Conservation (phyloP, 2,888 invertebrate genomes). For the Drosophila merina region DNA sequence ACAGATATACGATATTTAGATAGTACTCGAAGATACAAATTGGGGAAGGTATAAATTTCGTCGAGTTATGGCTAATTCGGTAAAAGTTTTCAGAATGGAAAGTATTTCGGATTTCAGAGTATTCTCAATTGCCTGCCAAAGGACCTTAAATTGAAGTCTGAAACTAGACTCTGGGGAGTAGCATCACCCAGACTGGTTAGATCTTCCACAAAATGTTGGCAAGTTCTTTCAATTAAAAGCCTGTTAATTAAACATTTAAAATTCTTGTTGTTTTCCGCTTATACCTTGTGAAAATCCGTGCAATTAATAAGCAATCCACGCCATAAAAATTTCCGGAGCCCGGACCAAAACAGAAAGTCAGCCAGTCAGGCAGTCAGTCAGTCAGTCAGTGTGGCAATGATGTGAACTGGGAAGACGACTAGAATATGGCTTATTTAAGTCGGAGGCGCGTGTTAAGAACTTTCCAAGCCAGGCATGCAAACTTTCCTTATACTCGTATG, state of each 20-base stretch:
- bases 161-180: too few species aligned
- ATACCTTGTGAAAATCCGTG: slow-evolving; percentile 12
- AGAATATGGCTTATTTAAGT: slow-evolving; percentile 70
- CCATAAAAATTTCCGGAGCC: not conserved
- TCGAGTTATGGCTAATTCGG: too few species aligned
- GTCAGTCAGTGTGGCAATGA: slow-evolving; percentile 30
- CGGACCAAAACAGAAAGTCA: slow-evolving; percentile 29
- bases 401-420: slow-evolving; percentile 40
- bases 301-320: slow-evolving; percentile 29
- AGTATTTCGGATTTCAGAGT: too few species aligned
- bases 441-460: slow-evolving; percentile 76
- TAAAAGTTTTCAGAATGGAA: too few species aligned
- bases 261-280: not conserved
- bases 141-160: too few species aligned
- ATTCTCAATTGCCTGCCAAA: too few species aligned
- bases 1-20: too few species aligned
- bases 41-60: too few species aligned
- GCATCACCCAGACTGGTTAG: too few species aligned
- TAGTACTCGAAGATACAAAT: too few species aligned
- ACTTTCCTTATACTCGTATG: slow-evolving; percentile 33
- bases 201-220: not conserved
- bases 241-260: not conserved
- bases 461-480: slow-evolving; percentile 68
- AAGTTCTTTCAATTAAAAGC: too few species aligned
- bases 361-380: slow-evolving; percentile 29